Evolutionary conservation across 2,888 invertebrate genomes (phyloP).

Genomic region (Apamea crenata): DNA sequence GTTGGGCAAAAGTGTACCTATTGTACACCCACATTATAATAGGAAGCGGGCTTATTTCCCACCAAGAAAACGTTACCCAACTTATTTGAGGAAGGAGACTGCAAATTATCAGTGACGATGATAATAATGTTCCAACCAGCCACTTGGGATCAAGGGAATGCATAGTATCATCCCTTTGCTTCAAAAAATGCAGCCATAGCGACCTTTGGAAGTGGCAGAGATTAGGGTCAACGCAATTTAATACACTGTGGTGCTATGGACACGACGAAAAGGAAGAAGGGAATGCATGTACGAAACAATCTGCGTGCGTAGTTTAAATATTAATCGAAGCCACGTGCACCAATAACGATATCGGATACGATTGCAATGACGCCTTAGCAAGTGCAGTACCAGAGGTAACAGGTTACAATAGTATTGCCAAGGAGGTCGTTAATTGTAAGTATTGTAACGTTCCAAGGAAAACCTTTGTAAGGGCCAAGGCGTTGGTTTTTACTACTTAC

Average conservation of each 20-base stretch:
- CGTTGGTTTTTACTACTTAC: slow-evolving; percentile 50
- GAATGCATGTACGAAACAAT: not conserved
- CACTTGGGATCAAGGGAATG: not conserved
- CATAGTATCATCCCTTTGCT: not conserved
- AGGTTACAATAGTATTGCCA: slow-evolving; percentile 33
- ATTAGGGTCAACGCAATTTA: not conserved
- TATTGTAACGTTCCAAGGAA: slow-evolving; percentile 40
- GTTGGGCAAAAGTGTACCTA: too few relatives aligned
- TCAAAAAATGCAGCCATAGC: not conserved
- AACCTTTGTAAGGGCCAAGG: slow-evolving; percentile 49
- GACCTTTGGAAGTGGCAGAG: not conserved
- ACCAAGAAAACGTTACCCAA: too few relatives aligned
- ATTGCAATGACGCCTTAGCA: slow-evolving; percentile 19
- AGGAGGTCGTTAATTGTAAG: slow-evolving; percentile 58
- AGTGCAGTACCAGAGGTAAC: slow-evolving; percentile 14
- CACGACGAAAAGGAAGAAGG: not conserved
- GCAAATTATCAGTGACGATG: not conserved
- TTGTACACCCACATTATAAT: too few relatives aligned
- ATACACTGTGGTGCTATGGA: not conserved
- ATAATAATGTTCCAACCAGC: not conserved
- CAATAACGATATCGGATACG: slow-evolving; percentile 29
- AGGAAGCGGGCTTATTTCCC: too few relatives aligned
- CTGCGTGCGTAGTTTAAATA: not conserved
- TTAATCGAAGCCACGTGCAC: slow-evolving; percentile 2
- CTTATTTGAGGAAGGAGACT: not conserved